These are phyloP conservation scores for Gavia stellata DNA, from an alignment of 2,113 vertebrate genomes.

Conservation along the genomic window DNA sequence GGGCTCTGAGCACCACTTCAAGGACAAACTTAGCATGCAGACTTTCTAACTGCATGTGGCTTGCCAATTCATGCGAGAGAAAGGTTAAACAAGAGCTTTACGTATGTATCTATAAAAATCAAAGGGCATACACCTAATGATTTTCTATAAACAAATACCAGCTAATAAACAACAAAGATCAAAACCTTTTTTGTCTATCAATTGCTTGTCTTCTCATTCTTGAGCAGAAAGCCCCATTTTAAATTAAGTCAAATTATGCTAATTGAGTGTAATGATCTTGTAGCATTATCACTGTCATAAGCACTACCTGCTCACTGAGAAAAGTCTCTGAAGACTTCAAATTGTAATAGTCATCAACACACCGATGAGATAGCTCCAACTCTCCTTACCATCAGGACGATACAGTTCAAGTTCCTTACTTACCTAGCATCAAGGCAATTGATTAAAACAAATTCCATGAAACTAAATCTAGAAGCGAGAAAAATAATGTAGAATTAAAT, in stretches of 20 bases:
- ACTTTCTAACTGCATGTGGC: not conserved
- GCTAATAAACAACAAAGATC: not conserved
- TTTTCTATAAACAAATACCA: not conserved
- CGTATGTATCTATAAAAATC: not conserved
- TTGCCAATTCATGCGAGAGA: not conserved
- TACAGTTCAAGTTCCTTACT: not conserved
- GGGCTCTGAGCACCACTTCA: not conserved
- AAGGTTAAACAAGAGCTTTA: not conserved
- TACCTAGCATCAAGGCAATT: not conserved
- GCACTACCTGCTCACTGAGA: not conserved
- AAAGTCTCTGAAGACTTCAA: not conserved
- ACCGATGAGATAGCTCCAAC: accelerated
- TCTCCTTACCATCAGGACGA: not conserved
- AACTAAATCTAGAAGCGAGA: not conserved
- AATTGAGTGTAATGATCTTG: not conserved
- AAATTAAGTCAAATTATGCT: not conserved
- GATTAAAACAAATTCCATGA: not conserved
- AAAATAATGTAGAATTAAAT: not conserved
- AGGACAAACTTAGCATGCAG: not conserved
- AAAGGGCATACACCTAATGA: not conserved
- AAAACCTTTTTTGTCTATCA: not conserved
- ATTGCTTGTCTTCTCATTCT: not conserved
- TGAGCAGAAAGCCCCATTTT: not conserved
- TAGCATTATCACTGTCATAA: not conserved
- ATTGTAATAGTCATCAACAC: not conserved